These are phyloP conservation scores for Onychomys arenicola DNA, from an alignment of 2,797 vertebrate genomes.

Conservation along the genomic window DNA sequence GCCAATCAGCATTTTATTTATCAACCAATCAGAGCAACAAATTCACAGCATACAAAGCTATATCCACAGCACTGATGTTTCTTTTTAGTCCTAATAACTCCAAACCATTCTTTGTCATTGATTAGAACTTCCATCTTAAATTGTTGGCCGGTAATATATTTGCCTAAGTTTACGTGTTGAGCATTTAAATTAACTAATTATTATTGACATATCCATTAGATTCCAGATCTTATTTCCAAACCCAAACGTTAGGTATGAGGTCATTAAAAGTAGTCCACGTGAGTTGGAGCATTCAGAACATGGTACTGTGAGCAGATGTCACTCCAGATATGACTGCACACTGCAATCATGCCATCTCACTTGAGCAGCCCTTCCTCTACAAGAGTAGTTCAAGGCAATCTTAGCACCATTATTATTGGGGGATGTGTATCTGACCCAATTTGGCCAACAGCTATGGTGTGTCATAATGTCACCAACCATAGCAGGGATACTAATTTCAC, in stretches of 20 bases:
- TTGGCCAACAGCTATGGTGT: not conserved
- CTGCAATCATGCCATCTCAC: too few relatives aligned
- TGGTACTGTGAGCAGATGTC: not conserved
- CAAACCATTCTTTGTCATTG: not conserved
- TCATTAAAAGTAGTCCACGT: not conserved
- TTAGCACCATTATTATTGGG: not conserved
- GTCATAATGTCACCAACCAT: accelerated
- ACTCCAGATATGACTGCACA: not conserved
- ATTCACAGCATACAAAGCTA: too few relatives aligned
- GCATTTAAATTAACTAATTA: slow-evolving; percentile 35
- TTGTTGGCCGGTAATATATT: not conserved
- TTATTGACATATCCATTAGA: slow-evolving; percentile 16
- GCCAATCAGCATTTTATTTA: too few relatives aligned
- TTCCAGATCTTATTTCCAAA: slow-evolving; percentile 10
- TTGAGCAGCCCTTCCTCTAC: not conserved
- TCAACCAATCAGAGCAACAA: too few relatives aligned
- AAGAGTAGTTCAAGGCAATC: not conserved
- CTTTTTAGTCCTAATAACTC: not conserved
- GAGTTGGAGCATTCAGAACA: not conserved
- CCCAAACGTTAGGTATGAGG: not conserved
- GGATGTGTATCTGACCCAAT: not conserved
- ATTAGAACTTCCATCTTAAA: not conserved
- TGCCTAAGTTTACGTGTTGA: not conserved
- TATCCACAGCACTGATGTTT: not conserved
- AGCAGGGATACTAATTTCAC: too few relatives aligned